Evolutionary conservation across 2,888 invertebrate genomes (phyloP), one percentile per base, ranked within the genome.

Genomic region (Cerastis rubricosa): DNA sequence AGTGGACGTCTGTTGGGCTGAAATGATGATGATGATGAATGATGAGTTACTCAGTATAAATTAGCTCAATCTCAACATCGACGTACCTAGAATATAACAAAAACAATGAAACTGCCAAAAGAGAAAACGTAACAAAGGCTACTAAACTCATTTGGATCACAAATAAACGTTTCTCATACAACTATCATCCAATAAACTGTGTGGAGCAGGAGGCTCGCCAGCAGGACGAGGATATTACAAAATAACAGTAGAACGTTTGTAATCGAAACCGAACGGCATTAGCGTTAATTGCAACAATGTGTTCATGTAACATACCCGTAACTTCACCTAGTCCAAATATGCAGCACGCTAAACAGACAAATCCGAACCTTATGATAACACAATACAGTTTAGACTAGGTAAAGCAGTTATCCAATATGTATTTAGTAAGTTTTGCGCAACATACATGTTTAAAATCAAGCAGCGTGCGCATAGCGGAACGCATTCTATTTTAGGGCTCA

Each of bases 171-270:
- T 76, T 76, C 74, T 74, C 74, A 63, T 69, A 68, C 59, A 35
- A 76, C 49, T 54, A 71, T 73, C 71, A 67, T 59, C 68, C 68
- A 76, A 69, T 76, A 71, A 71, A 40, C 40, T 45, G 69, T 74
- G 35, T 72, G 17, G 72, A 69, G 64, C 77, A 81, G 77, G 81
- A 84, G 83, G 83, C 83, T 84, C 84, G 83, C 6, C 84, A 67
- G 59, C 72, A 78, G 72, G 76, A 83, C 80, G 87, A 91, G 93
- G 93, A 93, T 92, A 90, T 94, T 94, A 92, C 93, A 88, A 92
- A 92, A 93, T 87, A 87, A 83, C 85, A 83, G 88, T 87, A 89
- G 89, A 89, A 87, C 87, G 85, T 89, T 88, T 92, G 93, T 92
- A 93, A 94, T 91, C 85, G 92, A 93, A 92, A 93, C 92, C 90